Conservation (phyloP, 2,888 invertebrate genomes). For the Tigriopus californicus region DNA sequence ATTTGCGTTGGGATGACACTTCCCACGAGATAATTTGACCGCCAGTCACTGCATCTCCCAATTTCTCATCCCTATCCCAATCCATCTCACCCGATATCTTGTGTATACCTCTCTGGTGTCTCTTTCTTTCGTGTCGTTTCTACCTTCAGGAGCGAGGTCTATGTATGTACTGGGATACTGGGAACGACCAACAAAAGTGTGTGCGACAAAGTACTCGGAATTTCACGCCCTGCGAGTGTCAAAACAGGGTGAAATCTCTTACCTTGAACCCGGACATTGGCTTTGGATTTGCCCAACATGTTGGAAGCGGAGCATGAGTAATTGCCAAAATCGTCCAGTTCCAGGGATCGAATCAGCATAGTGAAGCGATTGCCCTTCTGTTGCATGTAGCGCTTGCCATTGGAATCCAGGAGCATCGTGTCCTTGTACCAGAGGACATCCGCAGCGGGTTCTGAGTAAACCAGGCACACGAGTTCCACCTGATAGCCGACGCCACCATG, state of each 20-base stretch:
- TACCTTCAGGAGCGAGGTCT: too few species aligned
- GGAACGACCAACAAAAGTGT: too few species aligned
- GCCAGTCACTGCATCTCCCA: too few species aligned
- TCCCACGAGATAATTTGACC: too few species aligned
- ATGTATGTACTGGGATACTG: too few species aligned
- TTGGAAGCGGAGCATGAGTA: conserved; percentile 49
- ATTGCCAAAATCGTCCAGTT: conserved; percentile 45
- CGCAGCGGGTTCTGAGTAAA: conserved; percentile 46
- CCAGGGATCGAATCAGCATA: conserved; percentile 44
- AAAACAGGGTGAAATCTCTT: conserved; percentile 19
- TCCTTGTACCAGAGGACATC: conserved; percentile 48
- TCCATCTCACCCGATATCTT: too few species aligned
- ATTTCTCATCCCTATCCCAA: too few species aligned
- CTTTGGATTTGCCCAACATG: conserved; percentile 42
- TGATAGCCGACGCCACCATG: conserved; percentile 48
- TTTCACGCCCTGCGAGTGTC: too few species aligned
- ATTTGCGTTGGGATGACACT: too few species aligned
- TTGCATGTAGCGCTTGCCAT: conserved; percentile 45
- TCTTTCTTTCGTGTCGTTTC: too few species aligned
- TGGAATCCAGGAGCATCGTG: conserved; percentile 46
- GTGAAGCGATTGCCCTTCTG: conserved; percentile 44
- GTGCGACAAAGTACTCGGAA: too few species aligned
- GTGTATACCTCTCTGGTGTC: too few species aligned
- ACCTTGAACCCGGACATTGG: conserved; percentile 44
- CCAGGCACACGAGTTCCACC: conserved; percentile 44